Evolutionary conservation across 2,113 vertebrate species (phyloP), one percentile per base, ranked within the genome.

Genomic region (Dicerorhinus sumatrensis): DNA sequence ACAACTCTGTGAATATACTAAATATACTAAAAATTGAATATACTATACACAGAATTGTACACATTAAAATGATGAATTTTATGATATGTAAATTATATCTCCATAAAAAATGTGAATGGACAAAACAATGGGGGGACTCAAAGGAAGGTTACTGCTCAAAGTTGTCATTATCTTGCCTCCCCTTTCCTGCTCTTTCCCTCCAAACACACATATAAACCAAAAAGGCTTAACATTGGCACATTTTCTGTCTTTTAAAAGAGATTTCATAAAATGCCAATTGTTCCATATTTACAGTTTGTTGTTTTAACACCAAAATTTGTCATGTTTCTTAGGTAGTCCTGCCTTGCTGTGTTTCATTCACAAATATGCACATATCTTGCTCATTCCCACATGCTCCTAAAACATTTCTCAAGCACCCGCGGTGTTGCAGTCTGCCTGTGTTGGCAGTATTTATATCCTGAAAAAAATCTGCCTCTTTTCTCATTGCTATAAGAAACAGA

Each of bases 321-420:
- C 83, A 54, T 69, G 69, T 80, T 82, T 96, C 90, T 87, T 95
- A 97, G 95, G 94, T 97, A 92, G 87, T 83, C 54, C 65, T 88
- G 94, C 62, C 85, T 89, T 92, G 76, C 97, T 93, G 96, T 84
- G 75, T 90, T 95, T 98, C 94, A 95, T 96, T 98, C 97, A 97
- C 95, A 97, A 92, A 95, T 94, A 85, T 60, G 77, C 62, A 92
- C 76, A 70, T 62, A 79, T 88, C 86, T 93, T 97, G 89, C 92
- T 97, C 20, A 39, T 95, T 95, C 73, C 96, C 96, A 97, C 94
- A 87, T 51, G 48, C 87, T 97, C 91, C 85, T 69, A 83, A 88
- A 91, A 94, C 81, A 39, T 86, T 82, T 97, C 82, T 95, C 73
- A 93, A 82, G 92, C 96, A 91, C 94, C 91, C 96, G 94, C 95